Evolutionary conservation across 2,797 vertebrate genomes (phyloP).

Genomic region (Sternarchorhynchus goeldii): DNA sequence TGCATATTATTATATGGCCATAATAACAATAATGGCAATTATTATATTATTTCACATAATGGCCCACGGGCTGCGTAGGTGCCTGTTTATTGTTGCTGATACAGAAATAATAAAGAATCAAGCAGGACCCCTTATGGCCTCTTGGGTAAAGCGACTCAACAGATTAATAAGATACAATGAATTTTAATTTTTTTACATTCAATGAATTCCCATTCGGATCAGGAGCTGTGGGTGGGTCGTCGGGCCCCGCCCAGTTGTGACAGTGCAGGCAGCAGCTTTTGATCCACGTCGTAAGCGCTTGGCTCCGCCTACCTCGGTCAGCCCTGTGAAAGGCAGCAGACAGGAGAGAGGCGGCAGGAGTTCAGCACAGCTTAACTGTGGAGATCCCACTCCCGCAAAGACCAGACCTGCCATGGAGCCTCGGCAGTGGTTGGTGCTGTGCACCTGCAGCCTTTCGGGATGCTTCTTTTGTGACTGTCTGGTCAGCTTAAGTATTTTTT

Average conservation of each 20-base stretch:
- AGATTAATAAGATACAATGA: constrained; percentile 42
- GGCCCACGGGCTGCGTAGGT: neutral
- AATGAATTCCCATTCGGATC: constrained; percentile 35
- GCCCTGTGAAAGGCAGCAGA: constrained; percentile 5
- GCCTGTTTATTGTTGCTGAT: neutral
- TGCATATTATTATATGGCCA: too few species aligned
- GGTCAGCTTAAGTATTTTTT: neutral
- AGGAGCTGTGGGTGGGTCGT: neutral
- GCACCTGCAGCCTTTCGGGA: neutral
- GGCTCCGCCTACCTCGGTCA: constrained; percentile 2
- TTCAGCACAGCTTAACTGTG: constrained; percentile 20
- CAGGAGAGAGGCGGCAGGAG: constrained; percentile 17
- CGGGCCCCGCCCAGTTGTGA: constrained; percentile 45
- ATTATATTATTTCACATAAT: too few species aligned
- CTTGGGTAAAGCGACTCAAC: constrained; percentile 7
- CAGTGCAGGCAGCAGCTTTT: constrained; percentile 25
- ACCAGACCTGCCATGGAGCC: neutral
- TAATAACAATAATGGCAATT: too few species aligned
- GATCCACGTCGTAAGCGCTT: constrained; percentile 15
- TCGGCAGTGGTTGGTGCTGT: neutral
- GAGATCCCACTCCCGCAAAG: constrained; percentile 3
- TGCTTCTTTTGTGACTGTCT: neutral
- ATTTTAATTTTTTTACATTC: constrained; percentile 31
- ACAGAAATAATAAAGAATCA: neutral
- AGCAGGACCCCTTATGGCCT: neutral